Percentiles rank a stretch among this genome's conserved stretches.
Conservation (phyloP, 1,140 invertebrate species). For the Brevipalpus yothersi region DNA sequence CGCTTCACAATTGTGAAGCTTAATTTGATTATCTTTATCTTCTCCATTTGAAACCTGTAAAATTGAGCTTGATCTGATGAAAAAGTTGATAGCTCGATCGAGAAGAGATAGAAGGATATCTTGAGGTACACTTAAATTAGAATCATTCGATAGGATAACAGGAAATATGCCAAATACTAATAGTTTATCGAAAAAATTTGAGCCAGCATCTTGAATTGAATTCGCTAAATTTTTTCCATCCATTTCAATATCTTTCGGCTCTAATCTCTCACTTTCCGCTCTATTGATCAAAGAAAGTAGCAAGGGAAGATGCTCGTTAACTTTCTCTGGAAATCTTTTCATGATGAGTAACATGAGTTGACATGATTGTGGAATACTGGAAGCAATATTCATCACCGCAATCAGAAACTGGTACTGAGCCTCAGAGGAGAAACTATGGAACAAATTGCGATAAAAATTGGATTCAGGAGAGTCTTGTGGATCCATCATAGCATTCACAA, state of each 20-base stretch:
- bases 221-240: not conserved
- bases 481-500: not conserved
- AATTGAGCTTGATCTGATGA: not conserved
- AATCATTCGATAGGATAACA: not conserved
- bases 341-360: slow-evolving; percentile 1
- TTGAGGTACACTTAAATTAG: not conserved
- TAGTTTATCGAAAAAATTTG: not conserved
- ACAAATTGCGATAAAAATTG: not conserved
- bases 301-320: not conserved
- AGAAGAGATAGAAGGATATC: not conserved
- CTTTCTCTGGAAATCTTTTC: slow-evolving; percentile 1
- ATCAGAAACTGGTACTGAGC: not conserved
- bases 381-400: not conserved
- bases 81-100: not conserved
- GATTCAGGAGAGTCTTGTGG: not conserved
- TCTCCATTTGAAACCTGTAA: not conserved
- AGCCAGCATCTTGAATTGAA: not conserved
- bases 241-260: too few species aligned
- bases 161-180: slow-evolving; percentile 1
- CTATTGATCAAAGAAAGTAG: not conserved
- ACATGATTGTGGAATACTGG: not conserved
- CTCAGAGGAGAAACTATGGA: not conserved
- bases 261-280: not conserved
- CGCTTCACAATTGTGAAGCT: not conserved
- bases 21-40: not conserved